Evolutionary conservation across 2,888 invertebrate species (phyloP), one percentile per base, ranked within the genome.

Genomic region (Brachypalpus laphriformis): DNA sequence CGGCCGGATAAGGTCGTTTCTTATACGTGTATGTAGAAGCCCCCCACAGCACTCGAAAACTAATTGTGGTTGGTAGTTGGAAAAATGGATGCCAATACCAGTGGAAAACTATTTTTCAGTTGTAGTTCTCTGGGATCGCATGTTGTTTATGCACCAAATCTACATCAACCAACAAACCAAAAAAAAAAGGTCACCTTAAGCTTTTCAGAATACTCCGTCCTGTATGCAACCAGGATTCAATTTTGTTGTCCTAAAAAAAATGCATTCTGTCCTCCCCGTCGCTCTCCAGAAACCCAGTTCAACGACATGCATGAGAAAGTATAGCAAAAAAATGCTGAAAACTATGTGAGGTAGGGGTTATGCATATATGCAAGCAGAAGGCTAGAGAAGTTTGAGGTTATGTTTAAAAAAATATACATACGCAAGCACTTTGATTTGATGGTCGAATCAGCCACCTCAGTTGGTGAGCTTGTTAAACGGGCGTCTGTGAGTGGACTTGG

Each of bases 1-100:
- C 78, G 82, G 47, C 72, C 59, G 71, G 82, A 82, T 82, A 77
- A 77, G 71, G 77, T 72, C 82, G 40, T 76, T 71, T 72, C 82
- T 71, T 74, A 63, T 63, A 34, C 49, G 22, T 14, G 0, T 9
- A 7, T 34, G 18, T 1, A 22, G 40, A 7, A 47, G 3, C 42
- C 22, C 34, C 11, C 51, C 28, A 7, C 18, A 37, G 61, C 20
- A 20, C 72, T 72, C 42, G 59, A 22, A 72, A 77, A 82, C 78
- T 82, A 82, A 82, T 82, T 82, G 82, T 77, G 57, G 63, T 71
- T 63, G 40, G 34, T 8, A 65, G 45, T 14, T 20, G 25, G 37
- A 20, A 70, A 70, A 65, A 65, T 65, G 47, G 54, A 65, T 70
- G 51, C 40, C 61, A 65, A 42, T 31, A 59, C 82, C 57, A 56